These are phyloP conservation scores for Intellagama lesueurii DNA, from an alignment of 2,797 vertebrate species.

Conservation along the genomic window DNA sequence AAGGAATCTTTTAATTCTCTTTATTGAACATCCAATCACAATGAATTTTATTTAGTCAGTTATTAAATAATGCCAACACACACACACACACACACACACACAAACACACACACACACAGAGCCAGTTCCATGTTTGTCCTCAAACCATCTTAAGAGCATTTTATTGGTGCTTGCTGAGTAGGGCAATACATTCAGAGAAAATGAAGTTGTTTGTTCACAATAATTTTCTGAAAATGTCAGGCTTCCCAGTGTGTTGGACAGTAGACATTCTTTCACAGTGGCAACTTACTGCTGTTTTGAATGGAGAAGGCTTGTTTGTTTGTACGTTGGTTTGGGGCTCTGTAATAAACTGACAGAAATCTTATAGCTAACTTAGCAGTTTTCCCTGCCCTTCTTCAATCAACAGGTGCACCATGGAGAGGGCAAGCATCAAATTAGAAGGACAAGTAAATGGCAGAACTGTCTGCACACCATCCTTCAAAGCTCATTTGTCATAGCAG, in stretches of 20 bases:
- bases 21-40: too few relatives aligned
- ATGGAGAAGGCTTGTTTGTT: slow-evolving; percentile 10
- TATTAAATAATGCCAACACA: too few relatives aligned
- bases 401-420: background rate
- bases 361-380: slow-evolving; percentile 25
- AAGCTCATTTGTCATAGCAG: slow-evolving; percentile 3
- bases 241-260: slow-evolving; percentile 11
- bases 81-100: too few relatives aligned
- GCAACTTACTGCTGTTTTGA: slow-evolving; percentile 7
- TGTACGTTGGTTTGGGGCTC: slow-evolving; percentile 15
- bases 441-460: slow-evolving; percentile 25
- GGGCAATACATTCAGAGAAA: background rate
- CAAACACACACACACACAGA: background rate
- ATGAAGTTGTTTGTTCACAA: slow-evolving; percentile 7
- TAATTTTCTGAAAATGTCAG: background rate
- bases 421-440: slow-evolving; percentile 14
- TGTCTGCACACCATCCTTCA: slow-evolving; percentile 13
- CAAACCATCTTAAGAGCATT: slow-evolving; percentile 12
- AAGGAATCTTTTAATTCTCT: too few relatives aligned
- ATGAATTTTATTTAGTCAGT: too few relatives aligned
- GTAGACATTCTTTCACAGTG: slow-evolving; percentile 1
- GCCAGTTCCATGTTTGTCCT: background rate
- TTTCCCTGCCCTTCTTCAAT: slow-evolving; percentile 9
- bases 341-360: slow-evolving; percentile 16
- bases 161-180: background rate